Evolutionary conservation across 2,888 invertebrate species (phyloP), one percentile per base, ranked within the genome.

Genomic region (Trissoscelio sp.): DNA sequence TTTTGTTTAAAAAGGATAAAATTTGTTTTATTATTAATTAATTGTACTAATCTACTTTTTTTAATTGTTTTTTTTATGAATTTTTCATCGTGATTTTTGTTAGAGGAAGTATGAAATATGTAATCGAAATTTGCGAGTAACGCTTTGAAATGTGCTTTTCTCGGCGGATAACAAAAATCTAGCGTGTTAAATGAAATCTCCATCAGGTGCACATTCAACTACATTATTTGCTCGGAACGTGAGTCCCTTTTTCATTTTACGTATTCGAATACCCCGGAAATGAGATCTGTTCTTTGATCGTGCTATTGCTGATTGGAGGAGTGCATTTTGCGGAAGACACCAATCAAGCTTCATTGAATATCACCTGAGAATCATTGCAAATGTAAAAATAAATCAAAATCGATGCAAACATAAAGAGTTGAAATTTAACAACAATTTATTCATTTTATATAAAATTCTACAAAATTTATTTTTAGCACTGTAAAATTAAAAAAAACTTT

Each of bases 211-310:
- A 53, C 44, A 64, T 78, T 70, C 70, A 70, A 62, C 58, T 60
- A 57, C 55, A 69, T 70, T 42, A 78, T 57, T 44, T 62, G 57
- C 46, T 62, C 31, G 46, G 24, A 24, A 78, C 64, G 60, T 70
- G 69, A 62, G 62, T 6, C 57, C 18, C 20, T 69, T 77, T 51
- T 70, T 64, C 70, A 39, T 62, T 53, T 60, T 44, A 69, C 62
- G 37, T 69, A 62, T 69, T 46, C 72, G 72, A 79, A 79, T 79
- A 22, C 18, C 66, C 58, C 72, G 62, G 79, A 72, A 79, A 79
- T 72, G 55, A 79, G 72, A 57, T 51, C 64, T 44, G 42, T 51
- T 75, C 62, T 78, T 64, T 70, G 69, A 69, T 64, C 57, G 31
- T 6, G 53, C 16, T 11, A 11, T 34, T 57, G 48, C 22, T 66